These are phyloP conservation scores for Heterohyrax brucei DNA, from an alignment of 2,797 vertebrate genomes.

Conservation along the genomic window DNA sequence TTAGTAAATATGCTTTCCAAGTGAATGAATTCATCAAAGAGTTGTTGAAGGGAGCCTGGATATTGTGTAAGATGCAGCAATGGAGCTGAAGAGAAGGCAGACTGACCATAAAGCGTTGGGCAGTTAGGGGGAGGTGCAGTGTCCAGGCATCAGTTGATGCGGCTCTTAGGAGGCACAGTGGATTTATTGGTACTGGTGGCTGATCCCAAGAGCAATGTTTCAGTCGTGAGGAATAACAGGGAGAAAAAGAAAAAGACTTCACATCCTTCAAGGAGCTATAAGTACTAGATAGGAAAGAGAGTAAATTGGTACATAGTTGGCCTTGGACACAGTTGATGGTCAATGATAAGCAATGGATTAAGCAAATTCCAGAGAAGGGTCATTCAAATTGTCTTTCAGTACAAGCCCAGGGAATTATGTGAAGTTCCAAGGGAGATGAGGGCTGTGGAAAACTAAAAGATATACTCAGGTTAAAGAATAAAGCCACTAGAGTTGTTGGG, in stretches of 20 bases:
- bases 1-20: not conserved
- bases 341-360: not conserved
- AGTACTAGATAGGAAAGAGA: not conserved
- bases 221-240: not conserved
- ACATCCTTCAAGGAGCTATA: not conserved
- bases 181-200: not conserved
- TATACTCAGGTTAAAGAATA: not conserved
- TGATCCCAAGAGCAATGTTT: not conserved
- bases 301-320: not conserved
- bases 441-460: not conserved
- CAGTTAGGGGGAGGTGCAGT: not conserved
- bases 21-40: constrained; percentile 40
- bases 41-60: not conserved
- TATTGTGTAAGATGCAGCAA: not conserved
- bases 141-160: not conserved
- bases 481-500: not conserved
- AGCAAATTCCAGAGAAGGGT: not conserved
- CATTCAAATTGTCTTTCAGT: not conserved
- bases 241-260: not conserved
- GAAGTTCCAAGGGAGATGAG: not conserved
- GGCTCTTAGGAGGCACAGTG: not conserved
- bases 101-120: not conserved
- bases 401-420: not conserved
- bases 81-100: not conserved
- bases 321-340: not conserved